Evolutionary conservation across 2,113 vertebrate species (phyloP).

Genomic region (Brachypodius melanocephalos): DNA sequence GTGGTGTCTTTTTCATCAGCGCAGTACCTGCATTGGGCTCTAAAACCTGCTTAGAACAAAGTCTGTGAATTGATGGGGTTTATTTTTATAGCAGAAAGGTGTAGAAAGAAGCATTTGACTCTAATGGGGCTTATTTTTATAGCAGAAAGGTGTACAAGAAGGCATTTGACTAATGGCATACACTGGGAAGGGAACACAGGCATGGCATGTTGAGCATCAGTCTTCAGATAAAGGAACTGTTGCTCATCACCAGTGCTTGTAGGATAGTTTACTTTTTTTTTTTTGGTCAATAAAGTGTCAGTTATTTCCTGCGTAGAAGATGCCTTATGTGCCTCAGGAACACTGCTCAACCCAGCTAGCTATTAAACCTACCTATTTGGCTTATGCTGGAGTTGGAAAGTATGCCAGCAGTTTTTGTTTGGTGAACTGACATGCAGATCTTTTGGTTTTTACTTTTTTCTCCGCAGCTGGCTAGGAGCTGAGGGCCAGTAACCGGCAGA

Average conservation of each 20-base stretch:
- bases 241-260: not conserved
- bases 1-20: not conserved
- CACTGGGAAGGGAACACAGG: fast-evolving
- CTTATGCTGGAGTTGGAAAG: not conserved
- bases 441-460: not conserved
- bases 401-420: not conserved
- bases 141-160: not conserved
- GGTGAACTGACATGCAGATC: not conserved
- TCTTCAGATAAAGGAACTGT: not conserved
- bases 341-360: fast-evolving
- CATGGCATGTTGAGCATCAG: not conserved
- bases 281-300: not conserved
- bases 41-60: not conserved
- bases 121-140: not conserved
- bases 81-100: not conserved
- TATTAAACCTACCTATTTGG: not conserved
- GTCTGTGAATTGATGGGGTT: not conserved
- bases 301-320: not conserved
- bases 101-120: not conserved
- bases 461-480: fast-evolving
- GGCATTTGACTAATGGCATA: no score
- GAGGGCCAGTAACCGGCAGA: fast-evolving
- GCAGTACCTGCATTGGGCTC: not conserved
- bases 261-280: not conserved
- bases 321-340: fast-evolving